Base-by-base conservation (phyloP, 2,888 invertebrate genomes). In the Rhorus exstirpatorius region DNA sequence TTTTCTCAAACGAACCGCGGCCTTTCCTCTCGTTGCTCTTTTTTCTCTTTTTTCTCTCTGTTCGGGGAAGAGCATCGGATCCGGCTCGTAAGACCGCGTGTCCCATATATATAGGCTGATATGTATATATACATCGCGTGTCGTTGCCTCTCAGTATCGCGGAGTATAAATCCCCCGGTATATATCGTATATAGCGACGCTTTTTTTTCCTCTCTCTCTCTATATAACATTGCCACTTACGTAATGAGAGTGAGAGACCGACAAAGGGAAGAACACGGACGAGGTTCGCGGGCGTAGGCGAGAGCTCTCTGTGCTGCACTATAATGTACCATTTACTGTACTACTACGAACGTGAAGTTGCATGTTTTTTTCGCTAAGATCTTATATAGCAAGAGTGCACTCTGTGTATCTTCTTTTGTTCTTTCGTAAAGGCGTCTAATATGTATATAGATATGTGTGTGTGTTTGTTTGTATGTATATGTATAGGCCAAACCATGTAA, bases 241-340 rank as follows among this genome's bases (percentile, higher is more conserved):
- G 81, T 81, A 81, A 81, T 81, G 81, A 81, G 80, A 71, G 77
- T 68, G 72, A 77, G 71, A 72, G 68, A 72, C 81, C 81, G 81
- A 81, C 81, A 77, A 81, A 81, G 77, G 77, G n/a, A 63, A 75
- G 70, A 70, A 72, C n/a, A n/a, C 71, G 60, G 46, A 74, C 65
- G 58, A 35, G 65, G 55, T 58, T 71, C 55, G 38, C 44, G 70
- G 19, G 46, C 58, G 31, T 51, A 14, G 26, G 26, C 41, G 4
- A 53, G 61, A 49, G 49, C 7, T 49, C 19, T 71, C n/a, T n/a
- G n/a, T n/a, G n/a, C 14, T 65, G 55, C 58, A 35, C 31, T 17
- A 51, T 58, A 14, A n/a, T 26, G 19, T 46, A 46, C 44, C 26
- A 46, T 38, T 24, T 19, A 21, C 31, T 14, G 14, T 31, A 31